These are phyloP conservation scores for Gila orcuttii DNA, from an alignment of 2,113 vertebrate species.

Conservation along the genomic window DNA sequence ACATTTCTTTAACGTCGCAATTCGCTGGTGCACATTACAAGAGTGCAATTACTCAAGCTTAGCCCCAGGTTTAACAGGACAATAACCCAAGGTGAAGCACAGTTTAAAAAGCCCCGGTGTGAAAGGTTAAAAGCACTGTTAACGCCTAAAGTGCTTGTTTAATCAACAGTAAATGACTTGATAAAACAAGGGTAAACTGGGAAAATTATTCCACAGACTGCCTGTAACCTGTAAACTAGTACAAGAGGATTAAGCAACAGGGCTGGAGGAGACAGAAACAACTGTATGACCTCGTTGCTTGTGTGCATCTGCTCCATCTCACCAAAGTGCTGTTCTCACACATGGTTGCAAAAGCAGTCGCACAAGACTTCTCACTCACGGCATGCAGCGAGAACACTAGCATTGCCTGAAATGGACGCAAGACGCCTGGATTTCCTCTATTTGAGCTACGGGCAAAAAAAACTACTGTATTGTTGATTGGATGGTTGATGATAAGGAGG, in stretches of 20 bases:
- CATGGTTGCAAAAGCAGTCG: conserved; percentile 60
- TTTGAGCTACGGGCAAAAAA: background rate
- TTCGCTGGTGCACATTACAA: background rate
- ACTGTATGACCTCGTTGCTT: conserved; percentile 57
- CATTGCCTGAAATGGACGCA: background rate
- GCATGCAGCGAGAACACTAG: background rate
- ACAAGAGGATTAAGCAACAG: background rate
- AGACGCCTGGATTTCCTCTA: background rate
- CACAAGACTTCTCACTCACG: background rate
- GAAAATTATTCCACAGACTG: background rate
- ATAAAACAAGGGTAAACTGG: background rate
- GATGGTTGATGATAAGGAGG: conserved; percentile 29
- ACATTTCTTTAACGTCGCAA: background rate
- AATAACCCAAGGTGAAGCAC: background rate
- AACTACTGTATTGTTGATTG: background rate
- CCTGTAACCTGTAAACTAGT: background rate
- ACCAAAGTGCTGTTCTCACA: conserved; percentile 76
- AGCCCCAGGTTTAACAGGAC: background rate
- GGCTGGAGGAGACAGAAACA: conserved; percentile 5
- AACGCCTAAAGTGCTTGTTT: background rate
- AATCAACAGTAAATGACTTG: background rate
- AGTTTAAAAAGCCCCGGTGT: background rate
- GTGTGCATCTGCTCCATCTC: conserved; percentile 65
- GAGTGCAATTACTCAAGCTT: conserved; percentile 6
- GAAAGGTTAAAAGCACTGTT: background rate